A percentile compares a stretch with the other conserved stretches of the same genome.
Evolutionary conservation across 2,113 vertebrate species (phyloP).

Genomic region (Syngnathoides biaculeatus): DNA sequence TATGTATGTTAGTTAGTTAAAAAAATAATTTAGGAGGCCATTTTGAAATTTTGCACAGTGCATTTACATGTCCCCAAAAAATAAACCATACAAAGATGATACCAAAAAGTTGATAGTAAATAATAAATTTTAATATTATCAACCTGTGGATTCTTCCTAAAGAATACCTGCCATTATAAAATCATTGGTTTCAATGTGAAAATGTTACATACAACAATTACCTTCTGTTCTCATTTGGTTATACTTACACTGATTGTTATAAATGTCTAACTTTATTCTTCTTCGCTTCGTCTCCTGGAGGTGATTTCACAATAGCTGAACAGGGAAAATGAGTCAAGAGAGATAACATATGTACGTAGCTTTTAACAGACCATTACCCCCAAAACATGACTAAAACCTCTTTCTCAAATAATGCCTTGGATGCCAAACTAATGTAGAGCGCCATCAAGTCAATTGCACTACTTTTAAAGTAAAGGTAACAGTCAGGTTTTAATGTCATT

Average conservation of each 20-base stretch:
- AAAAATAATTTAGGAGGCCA: too few relatives aligned
- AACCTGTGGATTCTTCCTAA: too few relatives aligned
- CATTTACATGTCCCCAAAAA: too few relatives aligned
- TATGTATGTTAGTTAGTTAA: too few relatives aligned
- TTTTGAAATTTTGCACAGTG: too few relatives aligned
- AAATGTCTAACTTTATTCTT: conserved; percentile 8
- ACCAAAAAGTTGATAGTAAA: too few relatives aligned
- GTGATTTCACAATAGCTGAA: conserved; percentile 31
- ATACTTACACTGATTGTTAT: conserved; percentile 11
- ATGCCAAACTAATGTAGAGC: background rate
- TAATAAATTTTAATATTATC: too few relatives aligned
- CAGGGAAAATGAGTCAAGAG: conserved; percentile 8
- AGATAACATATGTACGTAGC: too few relatives aligned
- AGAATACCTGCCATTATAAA: background rate
- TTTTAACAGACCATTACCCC: conserved; percentile 8
- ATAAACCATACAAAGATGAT: too few relatives aligned
- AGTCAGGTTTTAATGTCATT: conserved; percentile 43
- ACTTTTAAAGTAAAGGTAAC: conserved; percentile 19
- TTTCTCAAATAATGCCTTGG: background rate
- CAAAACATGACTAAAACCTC: conserved; percentile 10
- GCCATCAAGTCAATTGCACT: background rate
- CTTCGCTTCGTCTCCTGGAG: conserved; percentile 9
- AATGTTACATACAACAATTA: conserved; percentile 4
- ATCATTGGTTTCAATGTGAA: background rate
- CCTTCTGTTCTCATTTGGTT: conserved; percentile 19